Conservation (phyloP, 2,113 vertebrate species). For the Clarias gariepinus region DNA sequence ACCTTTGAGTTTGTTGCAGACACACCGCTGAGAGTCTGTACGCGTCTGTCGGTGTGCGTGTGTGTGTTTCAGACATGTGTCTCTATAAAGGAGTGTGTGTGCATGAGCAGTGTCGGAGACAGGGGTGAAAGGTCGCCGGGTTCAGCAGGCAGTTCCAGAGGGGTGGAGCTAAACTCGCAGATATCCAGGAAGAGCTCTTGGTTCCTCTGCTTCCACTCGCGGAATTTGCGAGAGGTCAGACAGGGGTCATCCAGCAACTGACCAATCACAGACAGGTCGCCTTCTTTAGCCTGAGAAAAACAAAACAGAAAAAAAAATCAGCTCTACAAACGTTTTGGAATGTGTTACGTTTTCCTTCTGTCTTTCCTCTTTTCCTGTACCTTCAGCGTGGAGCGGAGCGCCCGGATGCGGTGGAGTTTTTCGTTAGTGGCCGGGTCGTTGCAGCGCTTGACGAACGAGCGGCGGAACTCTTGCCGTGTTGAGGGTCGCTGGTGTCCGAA, state of each 20-base stretch:
- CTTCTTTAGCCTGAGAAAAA: slow-evolving; percentile 82
- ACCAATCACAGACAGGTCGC: slow-evolving; percentile 79
- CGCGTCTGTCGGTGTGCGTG: slow-evolving; percentile 72
- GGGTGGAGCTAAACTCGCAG: slow-evolving; percentile 80
- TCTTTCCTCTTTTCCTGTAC: slow-evolving; percentile 59
- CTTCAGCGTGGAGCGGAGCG: slow-evolving; percentile 90
- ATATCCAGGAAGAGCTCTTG: slow-evolving; percentile 89
- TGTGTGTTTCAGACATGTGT: slow-evolving; percentile 78
- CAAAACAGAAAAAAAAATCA: slow-evolving; percentile 39
- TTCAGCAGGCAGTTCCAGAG: slow-evolving; percentile 71
- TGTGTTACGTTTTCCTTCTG: not conserved
- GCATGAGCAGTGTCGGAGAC: slow-evolving; percentile 80
- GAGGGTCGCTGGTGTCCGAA: slow-evolving; percentile 83
- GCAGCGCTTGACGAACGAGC: slow-evolving; percentile 80
- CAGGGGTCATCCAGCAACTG: slow-evolving; percentile 82
- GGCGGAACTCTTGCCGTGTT: slow-evolving; percentile 85
- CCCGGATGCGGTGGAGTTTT: slow-evolving; percentile 85
- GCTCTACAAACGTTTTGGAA: not conserved
- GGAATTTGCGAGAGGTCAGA: slow-evolving; percentile 85
- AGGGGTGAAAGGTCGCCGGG: slow-evolving; percentile 80
- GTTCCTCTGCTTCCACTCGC: slow-evolving; percentile 89
- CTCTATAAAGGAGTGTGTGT: slow-evolving; percentile 90
- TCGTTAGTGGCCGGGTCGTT: slow-evolving; percentile 88
- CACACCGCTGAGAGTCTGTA: slow-evolving; percentile 47
- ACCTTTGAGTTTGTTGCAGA: not conserved